These are phyloP conservation scores for Limosa lapponica DNA, from an alignment of 2,797 vertebrate species.

Conservation along the genomic window DNA sequence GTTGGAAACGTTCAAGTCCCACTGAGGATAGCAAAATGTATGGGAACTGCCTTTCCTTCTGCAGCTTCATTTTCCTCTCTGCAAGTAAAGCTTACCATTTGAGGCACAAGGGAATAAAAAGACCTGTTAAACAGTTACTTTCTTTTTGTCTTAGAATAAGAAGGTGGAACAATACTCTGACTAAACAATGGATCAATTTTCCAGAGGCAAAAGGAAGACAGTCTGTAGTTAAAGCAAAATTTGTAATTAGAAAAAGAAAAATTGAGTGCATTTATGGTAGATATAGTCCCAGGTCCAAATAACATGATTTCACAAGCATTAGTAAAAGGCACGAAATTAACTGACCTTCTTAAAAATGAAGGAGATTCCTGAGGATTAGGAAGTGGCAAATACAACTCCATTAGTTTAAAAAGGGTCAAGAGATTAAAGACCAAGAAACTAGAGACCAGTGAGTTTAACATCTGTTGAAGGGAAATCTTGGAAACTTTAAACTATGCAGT, in stretches of 20 bases:
- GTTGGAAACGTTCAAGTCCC: not conserved
- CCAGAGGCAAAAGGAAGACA: not conserved
- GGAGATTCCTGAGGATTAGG: slow-evolving; percentile 73
- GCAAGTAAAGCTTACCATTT: not conserved
- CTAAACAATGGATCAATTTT: not conserved
- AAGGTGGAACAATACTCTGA: not conserved
- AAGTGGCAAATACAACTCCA: slow-evolving; percentile 77
- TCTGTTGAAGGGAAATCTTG: slow-evolving; percentile 62
- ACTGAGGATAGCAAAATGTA: not conserved
- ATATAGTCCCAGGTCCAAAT: not conserved
- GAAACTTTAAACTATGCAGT: slow-evolving; percentile 66
- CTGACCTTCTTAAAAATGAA: slow-evolving; percentile 47
- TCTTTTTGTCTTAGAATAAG: not conserved
- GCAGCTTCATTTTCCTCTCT: not conserved
- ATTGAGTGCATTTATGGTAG: not conserved
- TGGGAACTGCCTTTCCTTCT: slow-evolving; percentile 8
- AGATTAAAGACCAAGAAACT: slow-evolving; percentile 71
- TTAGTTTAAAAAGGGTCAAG: slow-evolving; percentile 69
- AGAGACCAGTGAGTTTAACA: slow-evolving; percentile 58
- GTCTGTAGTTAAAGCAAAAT: not conserved
- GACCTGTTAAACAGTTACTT: not conserved
- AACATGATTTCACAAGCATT: slow-evolving; percentile 1
- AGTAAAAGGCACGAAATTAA: slow-evolving; percentile 51
- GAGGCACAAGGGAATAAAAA: slow-evolving; percentile 2
- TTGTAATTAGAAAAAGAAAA: not conserved